Base-by-base conservation (phyloP, 1,140 invertebrate species). In the Drosophila hydei region DNA sequence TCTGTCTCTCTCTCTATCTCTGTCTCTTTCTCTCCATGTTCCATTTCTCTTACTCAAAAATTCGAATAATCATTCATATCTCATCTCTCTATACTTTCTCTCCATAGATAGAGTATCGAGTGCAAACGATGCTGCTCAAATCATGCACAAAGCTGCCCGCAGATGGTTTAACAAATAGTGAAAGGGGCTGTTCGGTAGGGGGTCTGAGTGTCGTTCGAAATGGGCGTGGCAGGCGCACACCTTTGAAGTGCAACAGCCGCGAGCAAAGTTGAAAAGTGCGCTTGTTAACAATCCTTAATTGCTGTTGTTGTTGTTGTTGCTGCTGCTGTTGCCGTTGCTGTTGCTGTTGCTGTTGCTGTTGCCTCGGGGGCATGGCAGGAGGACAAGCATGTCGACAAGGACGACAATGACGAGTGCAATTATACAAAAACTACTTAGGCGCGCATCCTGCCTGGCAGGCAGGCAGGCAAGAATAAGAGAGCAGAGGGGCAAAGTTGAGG, bases 221-320 rank as follows among this genome's bases (percentile, higher is more conserved):
- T 58, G 56, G 65, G 78, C 63, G 78, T 69, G 73, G 63, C 27
- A 40, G 11, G 30, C 33, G 38, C 81, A 78, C 83, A 83, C 83
- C 83, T 88, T 88, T 88, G 83, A 83, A 88, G 83, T 88, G 83
- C 83, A 88, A 60, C 65, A 62, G 83, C 83, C 83, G 72, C 72
- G 78, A 73, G 83, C 62, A 79, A 79, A 88, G 83, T 88, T 88
- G 83, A 88, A 88, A 90, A 90, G 87, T 89, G 81, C 81, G 70
- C 87, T 90, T 90, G 87, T 90, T 90, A 90, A 90, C 87, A 90
- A 87, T 83, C 87, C 84, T 79, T 90, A 90, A 90, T 90, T 90
- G 87, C 87, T 90, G 84, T 89, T 89, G 84, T 81, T 78, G 83
- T 69, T 78, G 74, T 54, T 54, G 75, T 55, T 62, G 51, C 4